Base-by-base conservation (phyloP, 2,113 vertebrate genomes). In the Dicentrarchus labrax region DNA sequence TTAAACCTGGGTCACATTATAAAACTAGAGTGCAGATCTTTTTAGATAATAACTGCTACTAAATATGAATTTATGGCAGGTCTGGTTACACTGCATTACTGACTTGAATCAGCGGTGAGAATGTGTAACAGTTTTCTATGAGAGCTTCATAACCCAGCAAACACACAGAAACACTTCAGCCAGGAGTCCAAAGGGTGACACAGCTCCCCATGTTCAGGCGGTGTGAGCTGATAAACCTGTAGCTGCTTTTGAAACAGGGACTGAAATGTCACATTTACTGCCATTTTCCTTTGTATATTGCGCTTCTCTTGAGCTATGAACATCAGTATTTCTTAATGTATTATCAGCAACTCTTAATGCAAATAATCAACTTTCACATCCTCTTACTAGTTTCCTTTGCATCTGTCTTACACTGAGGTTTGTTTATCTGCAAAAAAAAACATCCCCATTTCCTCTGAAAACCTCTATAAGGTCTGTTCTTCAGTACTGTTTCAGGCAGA, bases 361-460 rank as follows among this genome's bases (percentile, higher is more conserved):
- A 88, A 86, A 86, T 80, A 3, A 17, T 60, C 19, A 64, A 77
- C 57, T 91, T 89, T 88, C 85, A 89, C 86, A 68, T 91, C 88
- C 68, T 5, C 19, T 60, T 57, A 24, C 9, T 39, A 1, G 48
- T 72, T 91, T 83, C 74, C 51, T 70, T 15, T 78, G 16, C 80
- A 57, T 48, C 68, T 80, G 66, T 56, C 36, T 30, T 3, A 38
- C 8, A 64, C 47, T 62, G 12, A 50, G 21, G 9, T 68, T 68
- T 24, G 10, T 66, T n/a, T 59, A 22, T 48, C 9, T 6, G 45
- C 19, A 54, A 13, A 24, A 54, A 13, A 24, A 12, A 19, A 30
- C 30, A 38, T 57, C 50, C 22, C 0, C 4, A 17, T 17, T 22
- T 69, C 48, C 13, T 65, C 43, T 60, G 21, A 56, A 48, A 47